These are phyloP conservation scores for Drosophila ambigua DNA, from an alignment of 1,140 invertebrate genomes.

Conservation along the genomic window DNA sequence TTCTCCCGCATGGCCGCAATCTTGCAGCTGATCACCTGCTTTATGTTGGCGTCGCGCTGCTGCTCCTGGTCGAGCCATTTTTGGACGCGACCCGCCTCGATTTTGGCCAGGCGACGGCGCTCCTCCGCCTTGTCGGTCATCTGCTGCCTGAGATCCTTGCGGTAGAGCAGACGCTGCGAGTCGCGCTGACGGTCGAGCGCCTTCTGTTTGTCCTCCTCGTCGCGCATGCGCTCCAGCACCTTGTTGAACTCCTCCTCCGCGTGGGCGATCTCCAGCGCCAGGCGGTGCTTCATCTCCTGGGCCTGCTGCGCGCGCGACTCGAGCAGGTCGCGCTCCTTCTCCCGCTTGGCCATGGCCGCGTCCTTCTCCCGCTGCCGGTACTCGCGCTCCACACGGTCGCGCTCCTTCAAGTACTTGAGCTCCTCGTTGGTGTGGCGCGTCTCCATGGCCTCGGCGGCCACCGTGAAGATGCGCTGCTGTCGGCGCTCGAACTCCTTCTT, in stretches of 20 bases:
- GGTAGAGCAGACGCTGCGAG: constrained; percentile 57
- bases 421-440: constrained; percentile 85
- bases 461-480: constrained; percentile 83
- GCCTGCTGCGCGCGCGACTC: constrained; percentile 84
- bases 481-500: constrained; percentile 84
- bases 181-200: constrained; percentile 76
- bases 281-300: constrained; percentile 83
- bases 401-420: constrained; percentile 84
- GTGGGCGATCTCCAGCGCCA: constrained; percentile 86
- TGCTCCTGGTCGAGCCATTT: constrained; percentile 86
- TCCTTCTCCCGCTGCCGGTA: constrained; percentile 85
- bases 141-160: constrained; percentile 82
- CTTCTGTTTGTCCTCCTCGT: constrained; percentile 84
- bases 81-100: constrained; percentile 85
- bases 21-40: constrained; percentile 86
- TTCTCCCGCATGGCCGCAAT: constrained; percentile 85
- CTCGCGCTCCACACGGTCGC: constrained; percentile 86
- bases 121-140: constrained; percentile 87
- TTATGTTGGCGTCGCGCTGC: constrained; percentile 85
- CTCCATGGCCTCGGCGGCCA: constrained; percentile 83
- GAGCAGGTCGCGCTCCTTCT: constrained; percentile 85
- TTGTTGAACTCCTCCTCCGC: constrained; percentile 87
- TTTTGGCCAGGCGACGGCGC: constrained; percentile 83
- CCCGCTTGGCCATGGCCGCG: constrained; percentile 83
- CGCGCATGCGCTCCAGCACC: constrained; percentile 84